Evolutionary conservation across 2,113 vertebrate species (phyloP).

Genomic region (Oncorhynchus clarkii): DNA sequence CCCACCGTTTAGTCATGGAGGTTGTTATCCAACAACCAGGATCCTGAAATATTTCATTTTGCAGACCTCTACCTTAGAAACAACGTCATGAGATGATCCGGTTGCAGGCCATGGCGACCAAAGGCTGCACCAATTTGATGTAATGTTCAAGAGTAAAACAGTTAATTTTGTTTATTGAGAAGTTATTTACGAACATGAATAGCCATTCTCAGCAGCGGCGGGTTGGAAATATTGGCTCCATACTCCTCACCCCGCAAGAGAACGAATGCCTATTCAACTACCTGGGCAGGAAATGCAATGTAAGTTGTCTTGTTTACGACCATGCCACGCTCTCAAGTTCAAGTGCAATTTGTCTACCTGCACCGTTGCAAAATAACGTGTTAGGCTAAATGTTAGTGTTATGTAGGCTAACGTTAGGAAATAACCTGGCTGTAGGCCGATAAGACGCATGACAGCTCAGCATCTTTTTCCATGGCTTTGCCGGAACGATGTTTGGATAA

Average conservation of each 20-base stretch:
- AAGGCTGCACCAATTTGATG: slow-evolving; percentile 65
- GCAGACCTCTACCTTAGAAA: slow-evolving; percentile 16
- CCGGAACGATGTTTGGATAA: not conserved
- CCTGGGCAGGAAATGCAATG: slow-evolving; percentile 95
- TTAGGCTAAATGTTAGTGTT: not conserved
- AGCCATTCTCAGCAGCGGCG: slow-evolving; percentile 79
- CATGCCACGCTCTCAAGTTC: slow-evolving; percentile 11
- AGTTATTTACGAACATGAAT: slow-evolving; percentile 75
- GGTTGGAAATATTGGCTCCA: slow-evolving; percentile 81
- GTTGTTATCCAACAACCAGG: slow-evolving; percentile 10
- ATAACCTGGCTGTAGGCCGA: too few species aligned
- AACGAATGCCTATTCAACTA: slow-evolving; percentile 90
- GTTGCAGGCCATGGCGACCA: slow-evolving; percentile 69
- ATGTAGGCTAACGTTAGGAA: not conserved
- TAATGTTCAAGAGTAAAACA: slow-evolving; percentile 46
- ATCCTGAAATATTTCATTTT: slow-evolving; percentile 18
- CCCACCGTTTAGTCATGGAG: not conserved
- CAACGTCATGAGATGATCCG: slow-evolving; percentile 66
- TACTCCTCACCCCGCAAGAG: slow-evolving; percentile 91
- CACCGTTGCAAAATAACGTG: not conserved
- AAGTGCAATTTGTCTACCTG: not conserved
- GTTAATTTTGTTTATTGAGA: slow-evolving; percentile 20
- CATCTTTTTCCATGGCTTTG: not conserved
- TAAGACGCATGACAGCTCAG: slow-evolving; percentile 9
- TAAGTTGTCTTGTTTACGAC: slow-evolving; percentile 74